These are phyloP conservation scores for Morinoia aosen DNA, from an alignment of 2,888 invertebrate species.

Conservation along the genomic window DNA sequence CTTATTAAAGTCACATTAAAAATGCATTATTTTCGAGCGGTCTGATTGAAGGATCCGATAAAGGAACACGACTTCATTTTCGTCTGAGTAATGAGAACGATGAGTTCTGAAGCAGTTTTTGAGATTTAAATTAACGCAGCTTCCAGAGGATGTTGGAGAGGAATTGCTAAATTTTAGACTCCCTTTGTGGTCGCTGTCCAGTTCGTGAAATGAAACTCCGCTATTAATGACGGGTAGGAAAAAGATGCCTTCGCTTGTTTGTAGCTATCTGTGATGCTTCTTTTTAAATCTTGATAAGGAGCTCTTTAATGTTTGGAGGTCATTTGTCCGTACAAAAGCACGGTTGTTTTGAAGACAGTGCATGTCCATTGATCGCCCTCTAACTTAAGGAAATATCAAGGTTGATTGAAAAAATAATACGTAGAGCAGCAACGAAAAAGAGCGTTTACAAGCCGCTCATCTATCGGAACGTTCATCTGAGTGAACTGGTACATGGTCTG, in stretches of 20 bases:
- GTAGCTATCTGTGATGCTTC: background rate
- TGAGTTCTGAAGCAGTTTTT: background rate
- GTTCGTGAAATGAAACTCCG: background rate
- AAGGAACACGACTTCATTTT: conserved; percentile 1
- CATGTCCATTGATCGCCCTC: background rate
- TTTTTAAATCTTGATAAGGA: background rate
- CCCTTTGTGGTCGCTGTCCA: background rate
- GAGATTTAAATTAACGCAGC: background rate
- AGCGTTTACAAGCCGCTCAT: too few relatives aligned
- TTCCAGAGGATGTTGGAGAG: background rate
- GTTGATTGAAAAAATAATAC: too few relatives aligned
- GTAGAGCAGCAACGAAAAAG: too few relatives aligned
- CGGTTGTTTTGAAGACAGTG: background rate
- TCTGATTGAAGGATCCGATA: background rate
- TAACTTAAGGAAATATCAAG: background rate
- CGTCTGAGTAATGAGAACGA: conserved; percentile 15
- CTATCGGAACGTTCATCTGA: too few relatives aligned
- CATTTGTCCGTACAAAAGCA: background rate
- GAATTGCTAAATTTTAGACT: background rate
- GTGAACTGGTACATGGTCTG: too few relatives aligned
- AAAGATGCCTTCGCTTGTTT: background rate
- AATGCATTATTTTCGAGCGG: background rate
- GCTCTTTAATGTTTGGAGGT: background rate
- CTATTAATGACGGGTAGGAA: background rate
- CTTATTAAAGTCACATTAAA: conserved; percentile 8